phyloP scores from a whole-genome alignment of 2,888 invertebrate species.

The Apocheima hispidaria region DNA sequence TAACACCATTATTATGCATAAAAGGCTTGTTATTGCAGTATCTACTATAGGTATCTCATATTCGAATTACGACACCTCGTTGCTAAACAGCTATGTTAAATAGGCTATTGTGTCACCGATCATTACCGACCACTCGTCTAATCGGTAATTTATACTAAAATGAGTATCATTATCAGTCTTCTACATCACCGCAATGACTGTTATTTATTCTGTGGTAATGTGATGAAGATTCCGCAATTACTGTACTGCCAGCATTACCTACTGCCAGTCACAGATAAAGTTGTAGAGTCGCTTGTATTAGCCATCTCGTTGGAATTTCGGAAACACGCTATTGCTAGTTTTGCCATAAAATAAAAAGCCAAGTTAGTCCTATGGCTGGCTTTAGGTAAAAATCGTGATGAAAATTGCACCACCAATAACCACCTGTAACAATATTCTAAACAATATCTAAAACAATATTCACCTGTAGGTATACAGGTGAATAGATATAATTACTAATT shows the following conservation, averaged over 20 bases:
- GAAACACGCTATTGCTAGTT: no score
- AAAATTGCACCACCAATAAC: no score
- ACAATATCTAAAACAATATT: no score
- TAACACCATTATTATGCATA: neutral
- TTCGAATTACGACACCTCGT: constrained; percentile 9
- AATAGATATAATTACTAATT: no score
- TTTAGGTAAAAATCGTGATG: no score
- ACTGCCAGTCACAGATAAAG: constrained; percentile 8
- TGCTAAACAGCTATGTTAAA: constrained; percentile 15
- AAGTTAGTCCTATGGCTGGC: no score
- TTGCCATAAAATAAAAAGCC: no score
- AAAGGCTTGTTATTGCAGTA: constrained; percentile 7
- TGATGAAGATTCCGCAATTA: constrained; percentile 20
- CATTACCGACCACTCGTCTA: constrained; percentile 22
- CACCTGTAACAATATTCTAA: no score
- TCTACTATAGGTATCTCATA: neutral
- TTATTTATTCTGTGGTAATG: constrained; percentile 5
- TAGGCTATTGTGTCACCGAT: constrained; percentile 26
- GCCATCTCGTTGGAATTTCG: no score
- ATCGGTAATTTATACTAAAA: constrained; percentile 29
- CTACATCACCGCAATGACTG: constrained; percentile 9
- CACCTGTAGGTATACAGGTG: no score
- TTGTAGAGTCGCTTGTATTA: neutral
- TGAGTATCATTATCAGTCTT: constrained; percentile 29
- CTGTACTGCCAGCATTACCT: constrained; percentile 9